Evolutionary conservation across 2,888 invertebrate species (phyloP), one percentile per base, ranked within the genome.

Genomic region (Diplolepis rosae): DNA sequence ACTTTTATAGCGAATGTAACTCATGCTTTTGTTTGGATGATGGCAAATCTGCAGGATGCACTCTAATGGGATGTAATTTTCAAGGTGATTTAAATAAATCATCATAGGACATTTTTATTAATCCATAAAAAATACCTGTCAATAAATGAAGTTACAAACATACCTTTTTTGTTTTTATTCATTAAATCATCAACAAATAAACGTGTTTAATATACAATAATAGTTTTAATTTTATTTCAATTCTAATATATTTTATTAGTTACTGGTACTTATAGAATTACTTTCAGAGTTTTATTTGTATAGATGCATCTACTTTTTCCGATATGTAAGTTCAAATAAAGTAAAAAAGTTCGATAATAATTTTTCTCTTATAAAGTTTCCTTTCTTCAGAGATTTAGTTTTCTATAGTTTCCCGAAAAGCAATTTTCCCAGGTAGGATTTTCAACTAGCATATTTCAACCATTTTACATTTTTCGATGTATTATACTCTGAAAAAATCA

Each of bases 21-120:
- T 9, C 24, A n/a, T 61, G 61, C 9, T 61, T 61, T 7, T 61
- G 61, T 22, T 39, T 61, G 24, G 61, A 39, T 9, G n/a, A 61
- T 7, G 61, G 61, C n/a, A 42, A 39, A 39, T 61, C 61, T 39
- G 61, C 61, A 7, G 61, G 61, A 9, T 61, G 61, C 1, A 61
- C 61, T 27, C 24, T 42, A 1, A 61, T 42, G 39, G 61, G n/a
- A 27, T 61, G 61, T 56, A 18, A 9, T n/a, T n/a, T n/a, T n/a
- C n/a, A n/a, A n/a, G n/a, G n/a, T n/a, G n/a, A n/a, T n/a, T n/a
- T n/a, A n/a, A n/a, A n/a, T n/a, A n/a, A n/a, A n/a, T n/a, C n/a
- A n/a, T n/a, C n/a, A n/a, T n/a, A n/a, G n/a, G n/a, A n/a, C n/a
- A n/a, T n/a, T n/a, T n/a, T n/a, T n/a, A n/a, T n/a, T n/a, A n/a